Base-by-base conservation (phyloP, 2,797 vertebrate genomes). In the Anomalospiza imberbis region DNA sequence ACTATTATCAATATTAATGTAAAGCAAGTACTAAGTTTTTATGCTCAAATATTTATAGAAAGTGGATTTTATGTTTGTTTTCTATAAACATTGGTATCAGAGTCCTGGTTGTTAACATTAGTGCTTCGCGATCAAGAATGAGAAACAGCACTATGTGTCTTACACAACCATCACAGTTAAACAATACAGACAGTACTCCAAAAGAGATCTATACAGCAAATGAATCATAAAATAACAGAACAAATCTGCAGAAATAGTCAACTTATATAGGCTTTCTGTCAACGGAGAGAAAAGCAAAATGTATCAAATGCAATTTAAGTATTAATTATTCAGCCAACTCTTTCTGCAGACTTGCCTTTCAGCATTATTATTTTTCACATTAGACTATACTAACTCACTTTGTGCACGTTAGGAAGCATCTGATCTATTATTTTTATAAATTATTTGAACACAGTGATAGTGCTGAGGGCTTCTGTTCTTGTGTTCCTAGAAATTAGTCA, bases 11-110 rank as follows among this genome's bases (percentile, higher is more conserved):
- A 78, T 93, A 94, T 93, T 94, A 36, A 88, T 75, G 51, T 38
- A 70, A 58, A 81, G 60, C 32, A 86, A 95, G n/a, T 20, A 44
- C 58, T 73, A 66, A 34, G 55, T 34, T 91, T 94, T 93, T 88
- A 31, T 91, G 36, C 44, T 94, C 88, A 95, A 96, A 94, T 95
- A 94, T 95, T 94, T 94, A 94, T 82, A 84, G 80, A 60, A 94
- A 93, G 79, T 32, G 22, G 73, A 68, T 89, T 83, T 91, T 66
- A 84, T 91, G 72, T 91, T 91, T 94, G 70, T 84, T 81, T 93
- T 90, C 70, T 54, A 45, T 70, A 86, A 93, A 75, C 85, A 73
- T 70, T 29, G 65, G 51, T 28, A 87, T 71, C 40, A 73, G 50
- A 81, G 31, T 62, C 45, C 32, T 57, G 29, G 48, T 29, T 86